phyloP scores from a whole-genome alignment of 1,140 invertebrate genomes.

The Cotesia typhae region DNA sequence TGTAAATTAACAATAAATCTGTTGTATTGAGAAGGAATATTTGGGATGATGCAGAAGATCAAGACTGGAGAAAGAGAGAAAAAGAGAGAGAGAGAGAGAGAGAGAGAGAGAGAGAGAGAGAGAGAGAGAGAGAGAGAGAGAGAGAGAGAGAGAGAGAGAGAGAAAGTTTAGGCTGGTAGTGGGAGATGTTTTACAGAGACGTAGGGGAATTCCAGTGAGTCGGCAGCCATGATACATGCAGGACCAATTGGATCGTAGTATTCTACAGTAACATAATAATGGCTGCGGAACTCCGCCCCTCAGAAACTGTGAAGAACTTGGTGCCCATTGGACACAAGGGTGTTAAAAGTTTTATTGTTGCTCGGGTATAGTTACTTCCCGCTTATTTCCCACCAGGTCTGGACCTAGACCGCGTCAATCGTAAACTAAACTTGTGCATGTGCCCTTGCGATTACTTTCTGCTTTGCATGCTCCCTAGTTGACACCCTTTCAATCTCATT shows the following conservation, averaged over 20 bases:
- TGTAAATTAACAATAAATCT: background rate
- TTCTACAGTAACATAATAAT: constrained; percentile 57
- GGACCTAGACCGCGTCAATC: constrained; percentile 49
- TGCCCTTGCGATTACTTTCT: constrained; percentile 43
- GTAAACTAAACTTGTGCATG: constrained; percentile 40
- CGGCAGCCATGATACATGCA: constrained; percentile 59
- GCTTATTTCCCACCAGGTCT: constrained; percentile 35
- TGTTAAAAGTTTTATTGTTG: constrained; percentile 62
- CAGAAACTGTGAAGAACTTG: constrained; percentile 50
- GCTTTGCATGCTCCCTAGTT: constrained; percentile 51
- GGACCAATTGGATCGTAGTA: constrained; percentile 51
- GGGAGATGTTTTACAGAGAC: constrained; percentile 21
- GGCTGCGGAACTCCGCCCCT: constrained; percentile 60
- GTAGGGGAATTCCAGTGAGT: constrained; percentile 35
- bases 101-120: no score
- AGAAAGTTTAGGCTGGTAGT: constrained; percentile 7
- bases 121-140: background rate
- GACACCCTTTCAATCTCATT: constrained; percentile 45
- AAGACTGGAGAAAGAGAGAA: background rate
- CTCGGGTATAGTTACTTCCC: constrained; percentile 57
- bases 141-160: no score
- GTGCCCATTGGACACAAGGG: constrained; percentile 58
- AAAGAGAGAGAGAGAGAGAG: no score
- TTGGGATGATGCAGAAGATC: constrained; percentile 6
- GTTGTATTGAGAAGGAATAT: background rate